phyloP scores from a whole-genome alignment of 2,888 invertebrate species.

The Cordylochernes scorpioides region DNA sequence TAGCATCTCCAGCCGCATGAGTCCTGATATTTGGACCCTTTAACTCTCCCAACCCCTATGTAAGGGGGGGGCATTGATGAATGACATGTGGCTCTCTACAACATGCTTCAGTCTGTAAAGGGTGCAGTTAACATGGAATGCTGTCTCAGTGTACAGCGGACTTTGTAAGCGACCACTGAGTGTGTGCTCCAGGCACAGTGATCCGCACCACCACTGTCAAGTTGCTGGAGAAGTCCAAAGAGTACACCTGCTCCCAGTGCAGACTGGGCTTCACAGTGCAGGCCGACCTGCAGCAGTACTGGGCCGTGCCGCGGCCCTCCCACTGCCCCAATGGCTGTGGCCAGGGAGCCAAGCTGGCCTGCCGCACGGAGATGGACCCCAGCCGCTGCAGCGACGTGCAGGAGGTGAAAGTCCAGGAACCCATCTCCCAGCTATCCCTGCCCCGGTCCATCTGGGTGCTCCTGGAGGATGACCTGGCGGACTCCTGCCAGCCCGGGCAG shows the following conservation, averaged over 20 bases:
- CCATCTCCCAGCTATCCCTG: constrained; percentile 40
- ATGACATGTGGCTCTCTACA: too few species aligned
- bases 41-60: too few species aligned
- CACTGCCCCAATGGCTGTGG: constrained; percentile 31
- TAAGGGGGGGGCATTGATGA: too few species aligned
- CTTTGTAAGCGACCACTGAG: too few species aligned
- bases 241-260: constrained; percentile 49
- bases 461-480: constrained; percentile 58
- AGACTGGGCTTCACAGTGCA: constrained; percentile 34
- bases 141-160: too few species aligned
- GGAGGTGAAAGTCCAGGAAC: constrained; percentile 59
- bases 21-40: too few species aligned
- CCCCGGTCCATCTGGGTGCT: constrained; percentile 48
- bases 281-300: constrained; percentile 38
- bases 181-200: constrained; percentile 44
- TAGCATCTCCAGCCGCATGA: too few species aligned
- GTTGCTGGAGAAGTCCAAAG: constrained; percentile 43
- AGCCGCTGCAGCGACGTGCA: constrained; percentile 50
- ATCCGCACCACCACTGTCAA: constrained; percentile 44
- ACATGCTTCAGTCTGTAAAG: too few species aligned
- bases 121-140: too few species aligned
- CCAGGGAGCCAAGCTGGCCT: too few species aligned
- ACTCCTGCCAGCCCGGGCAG: constrained; percentile 63
- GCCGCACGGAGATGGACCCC: constrained; percentile 24
- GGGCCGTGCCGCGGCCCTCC: constrained; percentile 29